A percentile compares a stretch with the other conserved stretches of the same genome.
Evolutionary conservation across 2,113 vertebrate species (phyloP).

Genomic region (Microcebus lehilahytsara): DNA sequence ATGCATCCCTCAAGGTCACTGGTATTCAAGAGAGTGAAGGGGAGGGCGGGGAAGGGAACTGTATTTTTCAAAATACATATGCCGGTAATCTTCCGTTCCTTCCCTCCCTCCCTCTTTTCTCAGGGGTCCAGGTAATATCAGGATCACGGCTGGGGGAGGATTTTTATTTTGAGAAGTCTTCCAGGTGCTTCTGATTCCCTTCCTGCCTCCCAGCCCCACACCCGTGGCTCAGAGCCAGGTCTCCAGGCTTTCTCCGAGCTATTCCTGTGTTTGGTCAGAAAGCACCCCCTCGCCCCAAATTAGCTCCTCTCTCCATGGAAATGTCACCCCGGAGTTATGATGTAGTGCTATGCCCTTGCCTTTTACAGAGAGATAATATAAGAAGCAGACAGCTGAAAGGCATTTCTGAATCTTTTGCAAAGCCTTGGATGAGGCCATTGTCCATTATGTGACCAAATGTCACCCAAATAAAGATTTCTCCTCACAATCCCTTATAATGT

Average conservation of each 20-base stretch:
- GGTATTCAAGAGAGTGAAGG: background rate
- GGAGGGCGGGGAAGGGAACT: background rate
- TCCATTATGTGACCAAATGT: slow-evolving; percentile 50
- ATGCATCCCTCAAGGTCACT: slow-evolving; percentile 1
- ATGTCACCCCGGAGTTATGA: slow-evolving; percentile 14
- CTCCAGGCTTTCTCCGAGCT: background rate
- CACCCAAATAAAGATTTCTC: slow-evolving; percentile 56
- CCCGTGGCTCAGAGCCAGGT: background rate
- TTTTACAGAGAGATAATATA: slow-evolving; percentile 17
- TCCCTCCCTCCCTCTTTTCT: background rate
- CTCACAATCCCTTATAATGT: background rate
- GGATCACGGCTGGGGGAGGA: background rate
- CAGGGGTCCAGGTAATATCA: background rate
- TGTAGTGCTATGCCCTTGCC: background rate
- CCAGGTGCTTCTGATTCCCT: background rate
- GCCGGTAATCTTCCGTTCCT: background rate
- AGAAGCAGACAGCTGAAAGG: slow-evolving; percentile 42
- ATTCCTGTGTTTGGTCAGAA: slow-evolving; percentile 51
- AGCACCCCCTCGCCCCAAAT: slow-evolving; percentile 9
- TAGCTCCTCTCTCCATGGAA: slow-evolving; percentile 33
- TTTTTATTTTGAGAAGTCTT: slow-evolving; percentile 14
- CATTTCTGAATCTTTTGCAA: slow-evolving; percentile 37
- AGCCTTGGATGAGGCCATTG: slow-evolving; percentile 25
- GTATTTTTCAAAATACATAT: background rate
- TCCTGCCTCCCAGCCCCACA: background rate